Percentiles rank a stretch among this genome's conserved stretches.
Conservation (phyloP, 1,140 invertebrate genomes). For the Bombus superbus region DNA sequence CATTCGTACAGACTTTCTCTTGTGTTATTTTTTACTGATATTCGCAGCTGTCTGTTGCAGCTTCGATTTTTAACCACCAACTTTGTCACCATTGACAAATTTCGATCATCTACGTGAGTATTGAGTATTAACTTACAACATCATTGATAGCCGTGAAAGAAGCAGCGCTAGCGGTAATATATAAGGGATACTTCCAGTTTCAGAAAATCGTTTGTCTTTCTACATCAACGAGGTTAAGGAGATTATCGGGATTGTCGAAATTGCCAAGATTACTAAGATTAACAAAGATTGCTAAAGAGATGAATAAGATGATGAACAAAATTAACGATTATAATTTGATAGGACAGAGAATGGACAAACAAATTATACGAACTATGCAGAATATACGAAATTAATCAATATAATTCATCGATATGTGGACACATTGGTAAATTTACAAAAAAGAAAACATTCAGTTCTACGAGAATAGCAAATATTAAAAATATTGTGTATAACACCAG, state of each 20-base stretch:
- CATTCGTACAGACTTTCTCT: background rate
- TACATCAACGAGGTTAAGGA: background rate
- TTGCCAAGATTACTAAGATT: background rate
- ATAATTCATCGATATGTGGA: background rate
- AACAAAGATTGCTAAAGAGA: background rate
- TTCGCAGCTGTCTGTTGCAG: background rate
- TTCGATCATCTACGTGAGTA: background rate
- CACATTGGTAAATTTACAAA: constrained; percentile 81
- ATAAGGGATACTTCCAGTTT: background rate
- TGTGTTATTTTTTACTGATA: no score
- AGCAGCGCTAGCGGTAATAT: background rate
- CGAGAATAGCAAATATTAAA: constrained; percentile 85
- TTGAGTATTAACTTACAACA: background rate
- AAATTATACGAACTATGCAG: background rate
- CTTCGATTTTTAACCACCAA: background rate
- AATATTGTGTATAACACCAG: constrained; percentile 85
- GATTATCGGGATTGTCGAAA: background rate
- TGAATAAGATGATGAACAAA: background rate
- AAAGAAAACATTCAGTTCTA: constrained; percentile 84
- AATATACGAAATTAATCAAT: background rate
- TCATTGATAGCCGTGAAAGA: background rate
- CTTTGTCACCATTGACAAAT: background rate
- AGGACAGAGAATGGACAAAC: background rate
- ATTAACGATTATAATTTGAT: background rate
- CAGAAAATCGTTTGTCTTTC: background rate